Conservation (phyloP, 2,797 vertebrate genomes). For the Gobio occitaniae region DNA sequence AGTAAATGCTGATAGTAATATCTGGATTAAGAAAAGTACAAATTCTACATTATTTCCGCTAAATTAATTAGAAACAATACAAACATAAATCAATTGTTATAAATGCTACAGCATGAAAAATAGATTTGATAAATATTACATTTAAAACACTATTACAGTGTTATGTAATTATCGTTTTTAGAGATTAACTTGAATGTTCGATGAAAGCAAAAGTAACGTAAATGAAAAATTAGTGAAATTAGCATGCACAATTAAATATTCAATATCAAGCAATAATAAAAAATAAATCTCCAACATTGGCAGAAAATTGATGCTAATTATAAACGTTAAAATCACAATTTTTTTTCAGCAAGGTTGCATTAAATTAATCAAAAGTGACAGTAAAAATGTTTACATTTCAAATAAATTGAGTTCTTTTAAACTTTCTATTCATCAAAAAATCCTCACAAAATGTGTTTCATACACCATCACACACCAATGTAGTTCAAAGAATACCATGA, state of each 20-base stretch:
- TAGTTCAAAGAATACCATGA: no score
- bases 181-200: no score
- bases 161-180: background rate
- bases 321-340: background rate
- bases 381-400: no score
- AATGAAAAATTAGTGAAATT: background rate
- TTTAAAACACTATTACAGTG: background rate
- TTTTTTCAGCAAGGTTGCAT: no score
- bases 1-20: background rate
- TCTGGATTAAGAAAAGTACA: background rate
- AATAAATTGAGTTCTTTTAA: no score
- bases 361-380: no score
- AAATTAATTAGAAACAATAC: background rate
- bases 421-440: no score
- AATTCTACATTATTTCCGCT: background rate
- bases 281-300: background rate
- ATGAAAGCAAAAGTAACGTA: background rate
- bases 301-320: background rate
- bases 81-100: background rate
- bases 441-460: no score
- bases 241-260: background rate
- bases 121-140: background rate
- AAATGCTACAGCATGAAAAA: background rate
- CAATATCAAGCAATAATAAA: background rate
- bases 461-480: no score